A percentile compares a stretch with the other conserved stretches of the same genome.
These are phyloP conservation scores for Rhizoglyphus robini DNA, from an alignment of 1,140 invertebrate genomes.

Conservation along the genomic window DNA sequence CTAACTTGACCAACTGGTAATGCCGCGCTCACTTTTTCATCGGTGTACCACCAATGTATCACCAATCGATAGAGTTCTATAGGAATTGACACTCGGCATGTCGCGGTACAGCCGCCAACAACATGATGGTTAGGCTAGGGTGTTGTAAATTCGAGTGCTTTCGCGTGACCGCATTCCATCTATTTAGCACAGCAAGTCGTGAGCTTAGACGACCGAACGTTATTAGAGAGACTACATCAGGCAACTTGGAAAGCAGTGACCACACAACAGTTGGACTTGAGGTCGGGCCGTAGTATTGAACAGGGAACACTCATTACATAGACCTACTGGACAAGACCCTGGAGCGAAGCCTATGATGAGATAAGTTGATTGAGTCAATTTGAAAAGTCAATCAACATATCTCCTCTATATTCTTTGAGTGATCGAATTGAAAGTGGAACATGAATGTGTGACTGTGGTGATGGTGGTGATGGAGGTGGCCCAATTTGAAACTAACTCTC, in stretches of 20 bases:
- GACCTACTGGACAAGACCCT: not conserved
- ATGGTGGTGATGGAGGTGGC: too few relatives aligned
- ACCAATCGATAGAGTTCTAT: too few relatives aligned
- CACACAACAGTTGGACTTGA: not conserved
- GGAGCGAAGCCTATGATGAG: not conserved
- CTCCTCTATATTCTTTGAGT: conserved; percentile 9
- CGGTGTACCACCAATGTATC: too few relatives aligned
- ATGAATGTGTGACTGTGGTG: too few relatives aligned
- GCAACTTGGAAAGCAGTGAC: not conserved
- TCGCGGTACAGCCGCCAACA: too few relatives aligned
- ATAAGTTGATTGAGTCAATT: not conserved
- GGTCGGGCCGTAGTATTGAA: too few relatives aligned
- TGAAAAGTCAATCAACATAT: conserved; percentile 12
- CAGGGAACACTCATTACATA: not conserved
- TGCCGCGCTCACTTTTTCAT: too few relatives aligned
- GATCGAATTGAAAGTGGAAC: conserved; percentile 6
- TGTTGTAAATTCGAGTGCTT: not conserved
- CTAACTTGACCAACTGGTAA: not conserved
- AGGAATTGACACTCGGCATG: too few relatives aligned
- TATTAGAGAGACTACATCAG: not conserved
- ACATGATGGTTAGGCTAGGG: not conserved
- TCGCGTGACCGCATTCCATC: conserved; percentile 12
- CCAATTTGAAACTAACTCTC: too few relatives aligned
- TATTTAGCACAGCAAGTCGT: not conserved
- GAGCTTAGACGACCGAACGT: not conserved